Percentiles rank a stretch among this genome's conserved stretches.
Conservation (phyloP, 2,113 vertebrate species). For the Struthidea cinerea region DNA sequence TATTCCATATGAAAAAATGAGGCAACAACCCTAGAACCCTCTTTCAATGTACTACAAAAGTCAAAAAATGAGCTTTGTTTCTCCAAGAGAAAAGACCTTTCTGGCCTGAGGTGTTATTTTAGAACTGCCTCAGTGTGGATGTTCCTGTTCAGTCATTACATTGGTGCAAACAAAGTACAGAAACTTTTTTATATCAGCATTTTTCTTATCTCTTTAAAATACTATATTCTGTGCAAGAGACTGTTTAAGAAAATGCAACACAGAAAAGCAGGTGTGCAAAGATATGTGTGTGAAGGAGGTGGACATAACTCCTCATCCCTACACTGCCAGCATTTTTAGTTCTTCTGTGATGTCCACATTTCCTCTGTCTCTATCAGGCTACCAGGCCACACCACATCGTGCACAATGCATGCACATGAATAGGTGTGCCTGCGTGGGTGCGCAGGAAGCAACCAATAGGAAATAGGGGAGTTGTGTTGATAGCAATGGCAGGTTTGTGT, state of each 20-base stretch:
- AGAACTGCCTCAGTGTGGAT: neutral
- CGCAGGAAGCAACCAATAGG: neutral
- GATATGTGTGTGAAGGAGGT: neutral
- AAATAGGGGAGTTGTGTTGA: neutral
- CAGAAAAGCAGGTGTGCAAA: neutral
- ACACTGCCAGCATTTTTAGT: neutral
- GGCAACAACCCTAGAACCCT: neutral
- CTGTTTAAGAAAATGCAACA: neutral
- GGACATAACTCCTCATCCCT: neutral
- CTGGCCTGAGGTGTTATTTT: neutral
- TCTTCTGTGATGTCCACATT: neutral
- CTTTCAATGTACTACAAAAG: neutral
- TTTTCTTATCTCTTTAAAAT: neutral
- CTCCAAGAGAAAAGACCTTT: neutral
- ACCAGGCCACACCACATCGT: fast-evolving
- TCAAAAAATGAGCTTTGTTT: neutral
- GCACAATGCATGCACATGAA: too few species aligned
- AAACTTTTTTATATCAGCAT: neutral
- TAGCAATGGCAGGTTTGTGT: neutral
- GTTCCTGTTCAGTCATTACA: neutral
- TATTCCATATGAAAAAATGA: neutral
- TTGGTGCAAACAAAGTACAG: neutral
- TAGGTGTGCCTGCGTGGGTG: neutral
- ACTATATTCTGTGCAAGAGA: neutral
- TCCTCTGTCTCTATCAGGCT: neutral